phyloP scores from a whole-genome alignment of 2,113 vertebrate species.

The Ivindomyrus marchei region DNA sequence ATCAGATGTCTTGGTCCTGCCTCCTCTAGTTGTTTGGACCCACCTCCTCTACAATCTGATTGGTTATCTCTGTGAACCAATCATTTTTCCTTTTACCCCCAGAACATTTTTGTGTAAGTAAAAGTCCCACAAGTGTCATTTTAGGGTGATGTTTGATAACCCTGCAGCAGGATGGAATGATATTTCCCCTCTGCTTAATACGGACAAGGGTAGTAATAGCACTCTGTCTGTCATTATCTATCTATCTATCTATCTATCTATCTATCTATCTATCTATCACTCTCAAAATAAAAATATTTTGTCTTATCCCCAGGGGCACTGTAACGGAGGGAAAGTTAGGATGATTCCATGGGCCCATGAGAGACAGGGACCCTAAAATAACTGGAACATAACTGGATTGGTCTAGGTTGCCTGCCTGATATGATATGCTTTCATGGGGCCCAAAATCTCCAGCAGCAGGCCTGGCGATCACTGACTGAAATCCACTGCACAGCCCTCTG shows the following conservation, averaged over 20 bases:
- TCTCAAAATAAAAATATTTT: background rate
- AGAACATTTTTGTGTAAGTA: no score
- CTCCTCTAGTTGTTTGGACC: no score
- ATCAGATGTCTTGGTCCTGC: no score
- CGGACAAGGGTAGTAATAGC: background rate
- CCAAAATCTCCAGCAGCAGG: background rate
- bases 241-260: background rate
- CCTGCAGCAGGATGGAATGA: background rate
- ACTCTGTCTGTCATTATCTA: background rate
- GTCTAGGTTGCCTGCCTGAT: background rate
- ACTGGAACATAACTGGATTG: background rate
- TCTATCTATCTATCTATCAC: background rate
- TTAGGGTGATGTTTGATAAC: background rate
- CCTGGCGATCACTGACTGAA: background rate
- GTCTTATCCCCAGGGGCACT: background rate
- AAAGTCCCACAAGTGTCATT: background rate
- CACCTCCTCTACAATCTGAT: no score
- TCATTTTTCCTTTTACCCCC: no score
- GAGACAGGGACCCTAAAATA: background rate
- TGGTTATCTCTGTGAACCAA: no score
- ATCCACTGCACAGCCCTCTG: background rate
- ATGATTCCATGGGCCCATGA: background rate
- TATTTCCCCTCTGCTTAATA: background rate
- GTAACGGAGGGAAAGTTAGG: background rate
- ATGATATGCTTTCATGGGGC: background rate